Percentiles rank a stretch among this genome's conserved stretches.
Conservation (phyloP, 2,797 vertebrate genomes). For the Lagodon rhomboides region DNA sequence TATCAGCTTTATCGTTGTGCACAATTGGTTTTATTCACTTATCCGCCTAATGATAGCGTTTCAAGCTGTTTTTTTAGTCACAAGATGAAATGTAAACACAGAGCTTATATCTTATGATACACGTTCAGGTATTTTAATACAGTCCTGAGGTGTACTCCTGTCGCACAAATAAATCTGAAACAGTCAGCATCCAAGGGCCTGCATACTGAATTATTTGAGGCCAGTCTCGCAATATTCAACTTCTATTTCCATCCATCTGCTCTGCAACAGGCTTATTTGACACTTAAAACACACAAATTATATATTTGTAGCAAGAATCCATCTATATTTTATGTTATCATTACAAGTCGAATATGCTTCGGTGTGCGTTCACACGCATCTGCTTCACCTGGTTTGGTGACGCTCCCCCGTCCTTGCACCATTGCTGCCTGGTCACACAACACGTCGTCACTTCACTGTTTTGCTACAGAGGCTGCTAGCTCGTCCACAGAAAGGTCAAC, state of each 20-base stretch:
- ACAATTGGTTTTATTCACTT: neutral
- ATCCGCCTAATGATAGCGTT: neutral
- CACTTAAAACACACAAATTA: neutral
- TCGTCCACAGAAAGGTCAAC: constrained; percentile 51
- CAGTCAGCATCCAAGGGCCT: constrained; percentile 50
- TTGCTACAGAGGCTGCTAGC: constrained; percentile 56
- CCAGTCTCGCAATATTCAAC: constrained; percentile 5
- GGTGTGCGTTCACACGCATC: constrained; percentile 39
- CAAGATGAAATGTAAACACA: constrained; percentile 42
- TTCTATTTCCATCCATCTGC: constrained; percentile 7
- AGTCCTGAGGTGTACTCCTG: neutral
- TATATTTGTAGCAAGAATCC: neutral
- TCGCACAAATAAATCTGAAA: neutral
- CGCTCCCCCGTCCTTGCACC: constrained; percentile 75
- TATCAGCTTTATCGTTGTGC: neutral
- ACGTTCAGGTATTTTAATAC: neutral
- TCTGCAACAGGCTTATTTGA: neutral
- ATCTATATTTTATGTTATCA: neutral
- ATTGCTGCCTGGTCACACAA: constrained; percentile 76
- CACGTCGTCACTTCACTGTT: constrained; percentile 77
- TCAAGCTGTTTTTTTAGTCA: constrained; percentile 9
- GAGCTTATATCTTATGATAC: neutral
- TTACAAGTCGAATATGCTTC: neutral
- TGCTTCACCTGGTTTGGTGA: constrained; percentile 75
- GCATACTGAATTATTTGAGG: constrained; percentile 19